These are phyloP conservation scores for Pelusios castaneus DNA, from an alignment of 2,113 vertebrate species.

Conservation along the genomic window DNA sequence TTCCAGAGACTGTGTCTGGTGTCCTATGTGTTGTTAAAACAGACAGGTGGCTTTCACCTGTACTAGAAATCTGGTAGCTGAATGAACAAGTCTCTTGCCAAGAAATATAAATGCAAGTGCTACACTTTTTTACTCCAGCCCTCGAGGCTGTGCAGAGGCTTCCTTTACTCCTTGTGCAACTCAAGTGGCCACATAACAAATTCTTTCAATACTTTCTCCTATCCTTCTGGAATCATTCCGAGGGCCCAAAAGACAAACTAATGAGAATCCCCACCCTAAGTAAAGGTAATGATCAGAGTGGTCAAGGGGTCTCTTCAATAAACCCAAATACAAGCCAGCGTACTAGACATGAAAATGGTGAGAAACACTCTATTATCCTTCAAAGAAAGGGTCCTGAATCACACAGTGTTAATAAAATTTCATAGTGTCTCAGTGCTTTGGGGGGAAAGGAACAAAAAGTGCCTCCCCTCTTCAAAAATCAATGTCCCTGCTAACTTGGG, in stretches of 20 bases:
- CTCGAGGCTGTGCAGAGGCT: not conserved
- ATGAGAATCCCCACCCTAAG: constrained; percentile 19
- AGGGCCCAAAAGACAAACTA: constrained; percentile 23
- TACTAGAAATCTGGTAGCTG: constrained; percentile 48
- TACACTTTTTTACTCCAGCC: not conserved
- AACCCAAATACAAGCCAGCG: constrained; percentile 16
- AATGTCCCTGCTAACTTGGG: constrained; percentile 66
- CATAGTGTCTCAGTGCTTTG: constrained; percentile 35
- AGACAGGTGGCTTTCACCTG: constrained; percentile 65
- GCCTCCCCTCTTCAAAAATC: constrained; percentile 68
- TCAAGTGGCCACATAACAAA: constrained; percentile 36
- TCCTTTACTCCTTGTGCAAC: constrained; percentile 30
- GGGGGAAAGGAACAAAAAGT: not conserved
- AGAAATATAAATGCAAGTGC: constrained; percentile 56
- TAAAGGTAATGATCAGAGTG: constrained; percentile 37
- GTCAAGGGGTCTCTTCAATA: constrained; percentile 27
- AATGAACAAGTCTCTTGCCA: constrained; percentile 27
- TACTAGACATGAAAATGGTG: constrained; percentile 2
- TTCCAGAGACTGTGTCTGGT: constrained; percentile 36
- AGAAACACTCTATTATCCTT: constrained; percentile 22
- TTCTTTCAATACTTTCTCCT: constrained; percentile 28
- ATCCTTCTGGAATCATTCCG: constrained; percentile 12
- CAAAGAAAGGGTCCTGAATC: constrained; percentile 46
- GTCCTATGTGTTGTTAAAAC: constrained; percentile 33
- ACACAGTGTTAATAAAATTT: constrained; percentile 68